Percentiles rank a stretch among this genome's conserved stretches.
phyloP scores from a whole-genome alignment of 2,797 vertebrate species.

The Crenuchus spilurus region DNA sequence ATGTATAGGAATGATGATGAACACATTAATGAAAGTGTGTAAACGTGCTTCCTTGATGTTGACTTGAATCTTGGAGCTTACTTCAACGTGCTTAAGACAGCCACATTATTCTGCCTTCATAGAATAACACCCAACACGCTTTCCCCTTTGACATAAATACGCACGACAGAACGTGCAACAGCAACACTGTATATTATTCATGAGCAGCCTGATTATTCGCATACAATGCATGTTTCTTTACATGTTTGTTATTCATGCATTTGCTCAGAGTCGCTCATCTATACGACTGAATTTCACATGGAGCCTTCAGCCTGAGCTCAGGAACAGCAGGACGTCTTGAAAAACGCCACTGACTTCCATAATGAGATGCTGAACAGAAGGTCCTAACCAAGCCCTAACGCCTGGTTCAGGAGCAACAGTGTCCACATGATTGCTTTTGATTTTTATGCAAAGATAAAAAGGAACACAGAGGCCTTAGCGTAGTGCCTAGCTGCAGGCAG shows the following conservation, averaged over 20 bases:
- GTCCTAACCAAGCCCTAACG: neutral
- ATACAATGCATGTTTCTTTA: neutral
- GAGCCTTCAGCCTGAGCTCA: neutral
- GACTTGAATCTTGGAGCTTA: neutral
- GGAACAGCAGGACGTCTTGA: neutral
- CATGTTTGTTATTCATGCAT: slow-evolving; percentile 15
- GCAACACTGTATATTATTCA: slow-evolving; percentile 7
- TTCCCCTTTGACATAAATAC: slow-evolving; percentile 11
- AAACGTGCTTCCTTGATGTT: slow-evolving; percentile 3
- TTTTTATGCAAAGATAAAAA: slow-evolving; percentile 14
- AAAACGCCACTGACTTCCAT: neutral
- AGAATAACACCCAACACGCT: neutral
- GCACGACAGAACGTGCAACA: neutral
- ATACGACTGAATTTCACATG: neutral
- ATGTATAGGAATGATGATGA: slow-evolving; percentile 12
- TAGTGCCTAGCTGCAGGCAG: neutral
- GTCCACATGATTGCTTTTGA: slow-evolving; percentile 1
- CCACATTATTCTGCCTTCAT: neutral
- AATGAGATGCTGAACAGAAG: slow-evolving; percentile 13
- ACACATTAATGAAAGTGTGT: neutral
- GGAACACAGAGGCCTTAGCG: neutral
- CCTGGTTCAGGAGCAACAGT: neutral
- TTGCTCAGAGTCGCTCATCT: neutral
- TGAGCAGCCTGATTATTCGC: neutral
- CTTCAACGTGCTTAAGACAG: neutral